Conservation (phyloP, 2,888 invertebrate genomes). For the Mythimna loreyi region DNA sequence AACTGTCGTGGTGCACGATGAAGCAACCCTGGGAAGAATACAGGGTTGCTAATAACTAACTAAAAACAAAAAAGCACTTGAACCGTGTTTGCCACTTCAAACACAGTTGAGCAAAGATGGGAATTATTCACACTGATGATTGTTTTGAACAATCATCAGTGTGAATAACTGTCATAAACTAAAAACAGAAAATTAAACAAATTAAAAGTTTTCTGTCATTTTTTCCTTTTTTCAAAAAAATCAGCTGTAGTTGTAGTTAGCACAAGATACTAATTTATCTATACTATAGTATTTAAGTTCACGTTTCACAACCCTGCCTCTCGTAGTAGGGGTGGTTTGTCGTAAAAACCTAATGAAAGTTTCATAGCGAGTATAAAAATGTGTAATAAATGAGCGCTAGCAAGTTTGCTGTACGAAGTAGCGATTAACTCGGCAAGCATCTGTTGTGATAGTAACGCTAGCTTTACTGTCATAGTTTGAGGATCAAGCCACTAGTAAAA, state of each 20-base stretch:
- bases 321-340: constrained; percentile 25
- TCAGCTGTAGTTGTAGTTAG: too few species aligned
- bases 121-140: too few species aligned
- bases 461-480: constrained; percentile 10
- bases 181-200: background rate
- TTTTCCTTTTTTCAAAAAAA: too few species aligned
- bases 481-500: background rate
- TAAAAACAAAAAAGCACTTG: background rate
- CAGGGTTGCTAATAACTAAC: background rate
- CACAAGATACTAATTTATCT: background rate
- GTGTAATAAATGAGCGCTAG: constrained; percentile 50
- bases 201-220: background rate
- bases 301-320: constrained; percentile 31
- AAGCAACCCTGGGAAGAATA: background rate
- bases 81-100: background rate
- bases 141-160: background rate
- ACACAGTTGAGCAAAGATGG: background rate
- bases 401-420: constrained; percentile 26
- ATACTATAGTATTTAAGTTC: background rate
- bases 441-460: constrained; percentile 13
- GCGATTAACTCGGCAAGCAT: constrained; percentile 20
- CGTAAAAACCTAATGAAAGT: constrained; percentile 69
- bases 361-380: constrained; percentile 64
- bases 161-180: background rate
- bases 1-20: constrained; percentile 35